Percentiles rank a stretch among this genome's conserved stretches.
Evolutionary conservation across 2,113 vertebrate species (phyloP).

Genomic region (Rhineura floridana): DNA sequence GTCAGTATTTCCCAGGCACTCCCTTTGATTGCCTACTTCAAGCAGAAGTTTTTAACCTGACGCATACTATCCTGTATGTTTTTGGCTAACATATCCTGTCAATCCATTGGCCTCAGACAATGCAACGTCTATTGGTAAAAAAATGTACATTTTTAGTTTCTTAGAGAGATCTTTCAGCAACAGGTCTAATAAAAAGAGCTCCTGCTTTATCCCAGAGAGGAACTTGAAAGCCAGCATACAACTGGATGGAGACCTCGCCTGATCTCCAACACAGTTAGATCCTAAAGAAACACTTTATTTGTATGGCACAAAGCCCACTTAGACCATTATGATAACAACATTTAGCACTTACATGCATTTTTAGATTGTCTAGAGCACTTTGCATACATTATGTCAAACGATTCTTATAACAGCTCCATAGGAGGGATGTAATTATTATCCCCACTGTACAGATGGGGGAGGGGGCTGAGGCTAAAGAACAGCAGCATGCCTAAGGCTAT

Average conservation of each 20-base stretch:
- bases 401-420: not conserved
- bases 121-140: not conserved
- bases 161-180: not conserved
- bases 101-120: not conserved
- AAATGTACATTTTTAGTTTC: not conserved
- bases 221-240: not conserved
- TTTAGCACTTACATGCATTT: not conserved
- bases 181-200: not conserved
- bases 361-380: not conserved
- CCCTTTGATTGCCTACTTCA: conserved; percentile 53
- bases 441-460: not conserved
- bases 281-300: conserved; percentile 7
- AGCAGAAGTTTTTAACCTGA: conserved; percentile 28
- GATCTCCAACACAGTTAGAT: not conserved
- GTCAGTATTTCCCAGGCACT: conserved; percentile 71
- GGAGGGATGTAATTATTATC: not conserved
- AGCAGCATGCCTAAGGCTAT: not conserved
- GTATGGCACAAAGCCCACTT: not conserved
- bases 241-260: not conserved
- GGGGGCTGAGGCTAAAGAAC: not conserved
- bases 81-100: conserved; percentile 6
- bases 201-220: not conserved
- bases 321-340: not conserved
- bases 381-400: not conserved
- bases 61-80: conserved; percentile 6